These are phyloP conservation scores for Acleris literana DNA, from an alignment of 2,888 invertebrate genomes.

Conservation along the genomic window DNA sequence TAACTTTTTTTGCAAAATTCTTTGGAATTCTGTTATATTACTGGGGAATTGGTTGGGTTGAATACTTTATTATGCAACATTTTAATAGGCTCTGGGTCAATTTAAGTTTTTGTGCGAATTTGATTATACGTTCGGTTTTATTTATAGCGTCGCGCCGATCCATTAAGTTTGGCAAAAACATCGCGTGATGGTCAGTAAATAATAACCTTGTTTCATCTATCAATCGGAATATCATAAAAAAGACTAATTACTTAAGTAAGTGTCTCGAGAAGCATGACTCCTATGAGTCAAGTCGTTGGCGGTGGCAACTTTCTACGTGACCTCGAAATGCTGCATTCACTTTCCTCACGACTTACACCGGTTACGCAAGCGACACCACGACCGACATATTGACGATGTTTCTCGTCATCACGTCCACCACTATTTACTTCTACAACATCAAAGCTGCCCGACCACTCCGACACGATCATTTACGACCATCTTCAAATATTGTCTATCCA, in stretches of 20 bases:
- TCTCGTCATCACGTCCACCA: slow-evolving; percentile 43
- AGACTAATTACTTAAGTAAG: not conserved
- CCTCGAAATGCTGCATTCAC: slow-evolving; percentile 83
- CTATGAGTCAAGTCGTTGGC: slow-evolving; percentile 52
- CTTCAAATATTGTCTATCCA: slow-evolving; percentile 50
- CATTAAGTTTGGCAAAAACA: slow-evolving; percentile 48
- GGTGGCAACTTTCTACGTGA: slow-evolving; percentile 80
- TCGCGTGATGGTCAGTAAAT: slow-evolving; percentile 48
- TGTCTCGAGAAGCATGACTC: slow-evolving; percentile 44
- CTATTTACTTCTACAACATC: slow-evolving; percentile 47
- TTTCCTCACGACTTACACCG: slow-evolving; percentile 78
- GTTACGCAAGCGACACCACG: slow-evolving; percentile 77
- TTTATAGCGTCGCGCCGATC: slow-evolving; percentile 44
- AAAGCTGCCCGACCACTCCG: slow-evolving; percentile 52
- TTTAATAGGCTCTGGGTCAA: slow-evolving; percentile 44
- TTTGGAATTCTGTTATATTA: slow-evolving; percentile 71
- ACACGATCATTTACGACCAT: slow-evolving; percentile 46
- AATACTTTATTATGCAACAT: slow-evolving; percentile 79
- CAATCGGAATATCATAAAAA: not conserved
- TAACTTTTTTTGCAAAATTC: slow-evolving; percentile 80
- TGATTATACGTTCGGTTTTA: slow-evolving; percentile 47
- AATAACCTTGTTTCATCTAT: slow-evolving; percentile 14
- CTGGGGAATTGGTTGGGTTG: slow-evolving; percentile 66
- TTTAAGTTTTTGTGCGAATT: slow-evolving; percentile 26
- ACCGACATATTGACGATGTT: slow-evolving; percentile 69